Conservation (phyloP, 2,113 vertebrate genomes). For the Solenodon paradoxus region DNA sequence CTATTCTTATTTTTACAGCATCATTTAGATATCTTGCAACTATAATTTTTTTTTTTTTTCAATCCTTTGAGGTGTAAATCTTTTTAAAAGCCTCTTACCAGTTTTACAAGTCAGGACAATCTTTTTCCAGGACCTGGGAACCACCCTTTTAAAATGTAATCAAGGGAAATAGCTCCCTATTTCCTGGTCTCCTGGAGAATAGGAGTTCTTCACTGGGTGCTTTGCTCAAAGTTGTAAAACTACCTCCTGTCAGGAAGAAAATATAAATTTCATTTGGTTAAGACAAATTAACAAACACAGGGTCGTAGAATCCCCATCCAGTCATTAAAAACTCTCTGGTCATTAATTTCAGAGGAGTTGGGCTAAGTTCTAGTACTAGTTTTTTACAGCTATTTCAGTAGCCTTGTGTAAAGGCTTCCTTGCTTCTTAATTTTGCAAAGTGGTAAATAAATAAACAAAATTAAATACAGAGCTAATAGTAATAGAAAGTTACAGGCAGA, state of each 20-base stretch:
- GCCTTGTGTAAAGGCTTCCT: not conserved
- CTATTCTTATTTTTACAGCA: not conserved
- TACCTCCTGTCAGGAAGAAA: not conserved
- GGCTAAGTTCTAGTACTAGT: not conserved
- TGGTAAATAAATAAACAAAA: not conserved
- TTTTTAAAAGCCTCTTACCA: not conserved
- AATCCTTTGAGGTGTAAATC: not conserved
- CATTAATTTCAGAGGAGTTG: not conserved
- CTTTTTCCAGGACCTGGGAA: not conserved
- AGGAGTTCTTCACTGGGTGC: rapidly evolving
- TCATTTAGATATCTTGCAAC: not conserved
- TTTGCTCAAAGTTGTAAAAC: not conserved
- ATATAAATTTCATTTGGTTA: not conserved
- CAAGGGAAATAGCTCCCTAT: not conserved
- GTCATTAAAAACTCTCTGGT: not conserved
- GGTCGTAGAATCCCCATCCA: rapidly evolving
- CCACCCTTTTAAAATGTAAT: not conserved
- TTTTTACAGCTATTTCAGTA: not conserved
- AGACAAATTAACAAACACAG: not conserved
- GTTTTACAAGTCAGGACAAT: not conserved
- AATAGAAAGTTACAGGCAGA: not conserved
- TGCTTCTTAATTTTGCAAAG: not conserved
- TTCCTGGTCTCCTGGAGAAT: not conserved
- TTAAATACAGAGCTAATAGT: not conserved
- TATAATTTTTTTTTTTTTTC: not conserved